These are phyloP conservation scores for Carassius carassius DNA, from an alignment of 2,113 vertebrate genomes.

Conservation along the genomic window DNA sequence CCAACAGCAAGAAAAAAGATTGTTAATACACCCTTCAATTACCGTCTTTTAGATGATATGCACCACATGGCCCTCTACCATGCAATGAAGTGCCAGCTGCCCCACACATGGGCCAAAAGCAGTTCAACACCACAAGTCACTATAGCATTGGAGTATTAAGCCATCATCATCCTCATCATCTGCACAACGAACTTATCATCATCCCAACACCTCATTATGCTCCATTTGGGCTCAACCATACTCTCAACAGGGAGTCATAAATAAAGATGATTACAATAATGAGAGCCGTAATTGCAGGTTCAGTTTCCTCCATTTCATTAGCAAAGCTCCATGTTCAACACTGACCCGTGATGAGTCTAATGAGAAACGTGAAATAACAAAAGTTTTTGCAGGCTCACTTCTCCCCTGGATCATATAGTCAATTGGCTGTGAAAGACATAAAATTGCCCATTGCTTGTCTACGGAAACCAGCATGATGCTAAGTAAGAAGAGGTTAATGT, in stretches of 20 bases:
- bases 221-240: constrained; percentile 28
- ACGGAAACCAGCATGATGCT: constrained; percentile 53
- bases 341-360: constrained; percentile 35
- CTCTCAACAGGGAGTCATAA: constrained; percentile 4
- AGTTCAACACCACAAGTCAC: constrained; percentile 18
- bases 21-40: background rate
- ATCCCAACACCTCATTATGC: constrained; percentile 46
- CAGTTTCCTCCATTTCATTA: constrained; percentile 26
- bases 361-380: constrained; percentile 41
- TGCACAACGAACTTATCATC: constrained; percentile 42
- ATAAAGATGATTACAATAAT: constrained; percentile 36
- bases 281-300: constrained; percentile 44
- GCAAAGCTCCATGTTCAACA: background rate
- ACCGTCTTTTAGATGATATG: background rate
- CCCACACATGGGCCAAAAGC: constrained; percentile 29
- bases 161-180: constrained; percentile 26
- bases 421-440: constrained; percentile 71
- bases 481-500: constrained; percentile 59
- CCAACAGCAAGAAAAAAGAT: background rate
- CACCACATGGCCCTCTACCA: constrained; percentile 2
- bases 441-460: constrained; percentile 67
- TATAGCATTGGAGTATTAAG: constrained; percentile 23
- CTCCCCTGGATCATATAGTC: constrained; percentile 56
- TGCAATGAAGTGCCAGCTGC: constrained; percentile 11
- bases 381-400: constrained; percentile 37